These are phyloP conservation scores for Mugil cephalus DNA, from an alignment of 2,113 vertebrate genomes.

Conservation along the genomic window DNA sequence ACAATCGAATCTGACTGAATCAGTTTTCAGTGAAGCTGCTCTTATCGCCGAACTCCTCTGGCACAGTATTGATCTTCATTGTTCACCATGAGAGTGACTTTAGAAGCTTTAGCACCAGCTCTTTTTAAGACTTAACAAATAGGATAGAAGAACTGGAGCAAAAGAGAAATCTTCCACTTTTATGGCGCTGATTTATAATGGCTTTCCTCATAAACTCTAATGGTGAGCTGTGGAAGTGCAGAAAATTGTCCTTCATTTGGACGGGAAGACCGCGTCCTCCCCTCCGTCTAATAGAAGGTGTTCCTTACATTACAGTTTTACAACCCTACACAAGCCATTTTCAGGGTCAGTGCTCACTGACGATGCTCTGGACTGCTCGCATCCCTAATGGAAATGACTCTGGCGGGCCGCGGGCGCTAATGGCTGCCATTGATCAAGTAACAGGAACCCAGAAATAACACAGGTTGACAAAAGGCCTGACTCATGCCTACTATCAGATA, in stretches of 20 bases:
- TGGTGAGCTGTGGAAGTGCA: neutral
- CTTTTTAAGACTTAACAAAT: neutral
- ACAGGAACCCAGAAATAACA: constrained; percentile 60
- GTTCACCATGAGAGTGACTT: neutral
- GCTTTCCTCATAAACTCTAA: neutral
- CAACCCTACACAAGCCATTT: constrained; percentile 24
- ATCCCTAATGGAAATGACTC: constrained; percentile 45
- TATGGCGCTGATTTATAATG: constrained; percentile 3
- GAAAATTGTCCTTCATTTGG: neutral
- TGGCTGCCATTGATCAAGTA: constrained; percentile 64
- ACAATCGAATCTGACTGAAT: constrained; percentile 34
- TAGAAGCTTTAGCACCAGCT: neutral
- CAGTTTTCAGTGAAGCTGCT: constrained; percentile 18
- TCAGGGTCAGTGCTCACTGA: constrained; percentile 34
- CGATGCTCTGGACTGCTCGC: constrained; percentile 36
- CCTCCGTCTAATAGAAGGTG: constrained; percentile 20
- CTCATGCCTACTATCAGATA: constrained; percentile 40
- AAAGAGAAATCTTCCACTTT: neutral
- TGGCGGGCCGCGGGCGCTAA: constrained; percentile 17
- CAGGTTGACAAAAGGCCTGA: constrained; percentile 46
- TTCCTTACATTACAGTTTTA: constrained; percentile 30
- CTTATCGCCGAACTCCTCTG: constrained; percentile 22
- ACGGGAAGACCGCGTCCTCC: neutral
- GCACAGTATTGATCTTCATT: constrained; percentile 9
- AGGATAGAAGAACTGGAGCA: neutral